phyloP scores from a whole-genome alignment of 2,113 vertebrate species.

The Crocuta crocuta region DNA sequence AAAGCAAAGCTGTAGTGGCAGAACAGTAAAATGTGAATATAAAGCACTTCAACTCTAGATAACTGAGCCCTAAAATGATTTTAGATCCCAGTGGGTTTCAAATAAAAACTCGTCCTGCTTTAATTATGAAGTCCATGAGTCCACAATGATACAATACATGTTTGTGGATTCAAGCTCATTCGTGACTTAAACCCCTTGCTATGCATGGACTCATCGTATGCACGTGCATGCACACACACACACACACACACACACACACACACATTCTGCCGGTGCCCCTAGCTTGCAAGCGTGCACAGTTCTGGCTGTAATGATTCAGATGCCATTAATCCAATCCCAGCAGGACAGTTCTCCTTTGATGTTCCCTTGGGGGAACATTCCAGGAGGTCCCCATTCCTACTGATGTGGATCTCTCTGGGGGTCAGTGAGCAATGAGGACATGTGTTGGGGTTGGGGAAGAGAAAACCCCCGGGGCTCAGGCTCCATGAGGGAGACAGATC shows the following conservation, averaged over 20 bases:
- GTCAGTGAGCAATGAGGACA: slow-evolving; percentile 73
- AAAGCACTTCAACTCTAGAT: not conserved
- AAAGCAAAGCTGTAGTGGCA: not conserved
- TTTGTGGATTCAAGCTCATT: slow-evolving; percentile 31
- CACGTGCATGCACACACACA: fast-evolving
- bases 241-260: not conserved
- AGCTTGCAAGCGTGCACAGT: not conserved
- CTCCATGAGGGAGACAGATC: slow-evolving; percentile 76
- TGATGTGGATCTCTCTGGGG: slow-evolving; percentile 78
- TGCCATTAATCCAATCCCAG: slow-evolving; percentile 47
- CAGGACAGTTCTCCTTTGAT: slow-evolving; percentile 78
- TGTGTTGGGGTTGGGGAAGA: slow-evolving; percentile 49
- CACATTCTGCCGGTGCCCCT: not conserved
- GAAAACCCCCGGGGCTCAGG: slow-evolving; percentile 5
- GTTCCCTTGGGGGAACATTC: slow-evolving; percentile 73
- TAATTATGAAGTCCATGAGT: not conserved
- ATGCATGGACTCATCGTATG: no score
- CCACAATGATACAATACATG: not conserved
- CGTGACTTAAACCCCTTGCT: slow-evolving; percentile 4
- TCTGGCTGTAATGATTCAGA: slow-evolving; percentile 60
- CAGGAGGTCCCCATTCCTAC: slow-evolving; percentile 70
- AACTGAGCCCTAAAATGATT: not conserved
- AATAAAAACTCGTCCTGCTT: not conserved
- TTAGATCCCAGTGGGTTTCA: not conserved
- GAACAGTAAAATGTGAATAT: not conserved